Conservation (phyloP, 1,140 invertebrate genomes). For the Hylaeus anthracinus region DNA sequence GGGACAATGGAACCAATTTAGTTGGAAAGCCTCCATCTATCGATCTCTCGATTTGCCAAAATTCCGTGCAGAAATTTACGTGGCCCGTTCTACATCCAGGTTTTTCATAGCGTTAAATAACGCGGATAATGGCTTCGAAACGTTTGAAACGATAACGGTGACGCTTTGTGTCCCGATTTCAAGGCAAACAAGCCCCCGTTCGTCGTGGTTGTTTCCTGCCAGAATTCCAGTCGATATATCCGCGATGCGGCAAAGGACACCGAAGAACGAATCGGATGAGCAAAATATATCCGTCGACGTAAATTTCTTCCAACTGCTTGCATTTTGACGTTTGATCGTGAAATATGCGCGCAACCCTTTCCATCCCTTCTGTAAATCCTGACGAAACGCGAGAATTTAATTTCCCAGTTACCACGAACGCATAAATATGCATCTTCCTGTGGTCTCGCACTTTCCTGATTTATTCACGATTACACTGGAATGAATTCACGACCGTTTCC, state of each 20-base stretch:
- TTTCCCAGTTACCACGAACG: slow-evolving; percentile 62
- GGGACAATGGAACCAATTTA: neutral
- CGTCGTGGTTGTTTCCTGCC: neutral
- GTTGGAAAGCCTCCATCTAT: too few species aligned
- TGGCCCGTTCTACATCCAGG: neutral
- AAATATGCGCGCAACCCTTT: slow-evolving; percentile 11
- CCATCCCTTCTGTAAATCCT: slow-evolving; percentile 10
- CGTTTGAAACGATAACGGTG: neutral
- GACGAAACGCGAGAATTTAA: slow-evolving; percentile 73
- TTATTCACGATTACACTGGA: slow-evolving; percentile 69
- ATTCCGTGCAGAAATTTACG: neutral
- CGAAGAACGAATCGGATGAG: slow-evolving; percentile 11
- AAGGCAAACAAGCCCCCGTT: neutral
- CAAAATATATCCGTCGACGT: neutral
- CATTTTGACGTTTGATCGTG: slow-evolving; percentile 35
- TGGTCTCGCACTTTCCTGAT: slow-evolving; percentile 54
- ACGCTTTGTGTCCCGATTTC: neutral
- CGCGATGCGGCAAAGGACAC: neutral
- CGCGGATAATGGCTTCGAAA: neutral
- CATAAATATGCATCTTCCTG: slow-evolving; percentile 72
- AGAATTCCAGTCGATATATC: neutral
- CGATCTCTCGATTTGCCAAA: neutral
- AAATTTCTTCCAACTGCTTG: slow-evolving; percentile 33
- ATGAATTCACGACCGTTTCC: slow-evolving; percentile 54
- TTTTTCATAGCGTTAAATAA: slow-evolving; percentile 2